These are phyloP conservation scores for Dascillus cervinus DNA, from an alignment of 2,888 invertebrate genomes.

Conservation along the genomic window DNA sequence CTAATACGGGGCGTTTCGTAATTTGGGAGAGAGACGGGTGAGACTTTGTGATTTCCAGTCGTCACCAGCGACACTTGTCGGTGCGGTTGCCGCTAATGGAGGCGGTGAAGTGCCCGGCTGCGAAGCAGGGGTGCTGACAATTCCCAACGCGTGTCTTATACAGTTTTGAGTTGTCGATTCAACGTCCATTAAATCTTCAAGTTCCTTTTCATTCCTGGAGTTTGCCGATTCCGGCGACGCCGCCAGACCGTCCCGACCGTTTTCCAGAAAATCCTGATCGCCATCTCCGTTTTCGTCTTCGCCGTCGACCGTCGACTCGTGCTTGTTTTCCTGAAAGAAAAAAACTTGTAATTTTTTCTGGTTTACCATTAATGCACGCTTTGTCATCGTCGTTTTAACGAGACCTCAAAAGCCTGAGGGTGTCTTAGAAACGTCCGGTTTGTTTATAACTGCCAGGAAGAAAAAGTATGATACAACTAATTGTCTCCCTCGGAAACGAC, in stretches of 20 bases:
- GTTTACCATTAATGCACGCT: neutral
- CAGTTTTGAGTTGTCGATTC: conserved; percentile 45
- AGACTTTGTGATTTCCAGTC: conserved; percentile 38
- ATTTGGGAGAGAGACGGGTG: conserved; percentile 35
- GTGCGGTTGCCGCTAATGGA: conserved; percentile 36
- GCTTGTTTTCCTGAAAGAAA: conserved; percentile 34
- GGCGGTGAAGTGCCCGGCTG: conserved; percentile 36
- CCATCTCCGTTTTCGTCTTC: conserved; percentile 34
- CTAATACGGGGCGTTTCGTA: conserved; percentile 37
- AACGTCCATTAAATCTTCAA: conserved; percentile 47
- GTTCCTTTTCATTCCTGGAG: conserved; percentile 47
- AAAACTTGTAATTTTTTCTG: too few relatives aligned
- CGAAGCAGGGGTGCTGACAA: conserved; percentile 43
- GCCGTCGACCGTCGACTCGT: conserved; percentile 25
- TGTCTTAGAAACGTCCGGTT: neutral
- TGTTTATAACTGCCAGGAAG: neutral
- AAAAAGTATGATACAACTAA: neutral
- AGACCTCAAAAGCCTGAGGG: neutral
- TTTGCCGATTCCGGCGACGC: conserved; percentile 47
- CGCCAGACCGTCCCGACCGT: conserved; percentile 43
- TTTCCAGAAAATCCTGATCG: conserved; percentile 43
- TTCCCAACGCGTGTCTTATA: conserved; percentile 49
- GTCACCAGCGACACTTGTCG: conserved; percentile 32
- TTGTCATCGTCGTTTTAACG: neutral
- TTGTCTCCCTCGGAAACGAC: neutral